Percentiles rank a stretch among this genome's conserved stretches.
Conservation (phyloP, 2,797 vertebrate species). For the Ibycter americanus region DNA sequence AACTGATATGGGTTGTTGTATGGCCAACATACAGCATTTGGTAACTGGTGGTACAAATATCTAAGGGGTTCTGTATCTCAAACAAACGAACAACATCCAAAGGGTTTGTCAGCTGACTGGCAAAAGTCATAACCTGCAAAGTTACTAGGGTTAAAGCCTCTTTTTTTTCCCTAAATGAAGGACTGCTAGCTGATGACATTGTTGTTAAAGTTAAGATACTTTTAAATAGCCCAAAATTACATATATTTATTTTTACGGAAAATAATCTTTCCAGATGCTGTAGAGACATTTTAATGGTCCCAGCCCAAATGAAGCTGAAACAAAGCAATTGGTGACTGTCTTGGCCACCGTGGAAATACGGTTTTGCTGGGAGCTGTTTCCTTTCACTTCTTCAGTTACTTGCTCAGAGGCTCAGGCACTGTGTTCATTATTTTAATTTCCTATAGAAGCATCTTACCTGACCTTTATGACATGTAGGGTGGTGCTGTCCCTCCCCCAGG, state of each 20-base stretch:
- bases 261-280: not conserved
- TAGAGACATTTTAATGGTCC: not conserved
- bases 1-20: not conserved
- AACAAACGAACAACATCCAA: not conserved
- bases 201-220: not conserved
- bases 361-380: not conserved
- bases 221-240: not conserved
- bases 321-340: not conserved
- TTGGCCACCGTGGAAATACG: not conserved
- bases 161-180: not conserved
- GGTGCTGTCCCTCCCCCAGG: not conserved
- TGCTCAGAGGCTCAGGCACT: not conserved
- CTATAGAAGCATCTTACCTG: not conserved
- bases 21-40: not conserved
- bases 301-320: not conserved
- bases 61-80: not conserved
- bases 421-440: not conserved
- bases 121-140: not conserved
- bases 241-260: not conserved
- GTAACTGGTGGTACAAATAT: not conserved
- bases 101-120: not conserved
- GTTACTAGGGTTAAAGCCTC: not conserved
- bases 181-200: not conserved
- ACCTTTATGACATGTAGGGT: not conserved
- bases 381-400: not conserved